Evolutionary conservation across 2,888 invertebrate genomes (phyloP).

Genomic region (Chalcis sispes): DNA sequence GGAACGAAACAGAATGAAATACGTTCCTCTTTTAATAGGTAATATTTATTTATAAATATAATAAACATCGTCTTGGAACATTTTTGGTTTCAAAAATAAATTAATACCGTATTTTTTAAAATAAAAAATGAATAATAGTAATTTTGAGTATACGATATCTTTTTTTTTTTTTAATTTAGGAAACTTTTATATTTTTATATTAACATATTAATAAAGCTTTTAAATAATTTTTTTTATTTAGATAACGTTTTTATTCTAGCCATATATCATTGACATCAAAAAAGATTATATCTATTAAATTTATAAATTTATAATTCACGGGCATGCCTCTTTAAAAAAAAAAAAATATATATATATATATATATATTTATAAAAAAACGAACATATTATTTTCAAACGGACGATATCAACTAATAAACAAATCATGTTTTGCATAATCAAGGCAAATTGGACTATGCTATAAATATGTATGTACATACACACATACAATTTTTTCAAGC

Average conservation of each 20-base stretch:
- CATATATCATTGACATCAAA: slow-evolving; percentile 17
- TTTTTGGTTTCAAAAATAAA: too few relatives aligned
- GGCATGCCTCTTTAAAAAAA: slow-evolving; percentile 40
- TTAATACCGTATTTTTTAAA: slow-evolving; percentile 10
- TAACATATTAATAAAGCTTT: slow-evolving; percentile 31
- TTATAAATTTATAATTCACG: slow-evolving; percentile 40
- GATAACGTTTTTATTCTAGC: slow-evolving; percentile 7
- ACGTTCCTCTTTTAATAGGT: too few relatives aligned
- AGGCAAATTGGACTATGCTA: slow-evolving; percentile 49
- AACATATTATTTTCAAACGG: slow-evolving; percentile 38
- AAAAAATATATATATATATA: too few relatives aligned
- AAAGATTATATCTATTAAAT: slow-evolving; percentile 26
- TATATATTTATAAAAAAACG: slow-evolving; percentile 43
- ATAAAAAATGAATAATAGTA: neutral
- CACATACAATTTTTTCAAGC: slow-evolving; percentile 52
- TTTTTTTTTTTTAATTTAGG: neutral
- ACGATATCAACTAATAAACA: slow-evolving; percentile 45
- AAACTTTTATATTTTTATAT: slow-evolving; percentile 29
- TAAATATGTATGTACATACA: slow-evolving; percentile 46
- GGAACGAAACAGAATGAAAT: too few relatives aligned
- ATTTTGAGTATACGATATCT: slow-evolving; percentile 37
- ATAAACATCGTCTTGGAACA: too few relatives aligned
- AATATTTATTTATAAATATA: too few relatives aligned
- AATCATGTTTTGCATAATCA: slow-evolving; percentile 53
- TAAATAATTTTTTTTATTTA: slow-evolving; percentile 27